Conservation (phyloP, 1,140 invertebrate species). For the Campoletis sonorensis region DNA sequence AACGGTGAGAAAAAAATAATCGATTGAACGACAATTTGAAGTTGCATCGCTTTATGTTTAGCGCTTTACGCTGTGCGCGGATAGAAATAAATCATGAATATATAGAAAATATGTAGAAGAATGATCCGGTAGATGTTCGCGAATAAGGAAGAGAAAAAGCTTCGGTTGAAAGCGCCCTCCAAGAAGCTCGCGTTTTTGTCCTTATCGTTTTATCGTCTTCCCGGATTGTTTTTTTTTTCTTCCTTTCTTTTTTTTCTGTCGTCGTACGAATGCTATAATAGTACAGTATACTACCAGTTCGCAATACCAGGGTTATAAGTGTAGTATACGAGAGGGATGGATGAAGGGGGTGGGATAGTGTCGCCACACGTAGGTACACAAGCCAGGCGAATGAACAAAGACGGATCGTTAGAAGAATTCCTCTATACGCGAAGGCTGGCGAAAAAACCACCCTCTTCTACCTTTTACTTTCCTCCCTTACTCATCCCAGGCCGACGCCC, state of each 20-base stretch:
- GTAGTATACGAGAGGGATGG: neutral
- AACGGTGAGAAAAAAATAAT: too few species aligned
- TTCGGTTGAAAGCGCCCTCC: conserved; percentile 18
- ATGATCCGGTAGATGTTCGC: neutral
- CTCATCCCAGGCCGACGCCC: neutral
- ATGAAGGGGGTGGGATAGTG: neutral
- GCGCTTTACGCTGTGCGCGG: neutral
- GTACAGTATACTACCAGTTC: neutral
- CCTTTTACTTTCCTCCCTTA: neutral
- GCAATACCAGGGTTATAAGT: conserved; percentile 22
- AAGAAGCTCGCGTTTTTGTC: neutral
- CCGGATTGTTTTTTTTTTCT: conserved; percentile 18
- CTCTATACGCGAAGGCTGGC: conserved; percentile 30
- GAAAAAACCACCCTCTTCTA: conserved; percentile 27
- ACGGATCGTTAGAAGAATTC: conserved; percentile 50
- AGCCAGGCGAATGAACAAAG: conserved; percentile 41
- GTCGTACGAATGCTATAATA: conserved; percentile 29
- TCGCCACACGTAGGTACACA: conserved; percentile 38
- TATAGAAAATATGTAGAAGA: neutral
- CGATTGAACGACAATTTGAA: neutral
- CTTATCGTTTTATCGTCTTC: conserved; percentile 31
- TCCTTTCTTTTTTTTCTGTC: conserved; percentile 31
- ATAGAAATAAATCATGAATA: neutral
- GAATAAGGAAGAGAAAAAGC: conserved; percentile 46
- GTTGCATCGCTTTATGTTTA: neutral